Percentiles rank a stretch among this genome's conserved stretches.
phyloP scores from a whole-genome alignment of 2,888 invertebrate species.

The Rhagium mordax region DNA sequence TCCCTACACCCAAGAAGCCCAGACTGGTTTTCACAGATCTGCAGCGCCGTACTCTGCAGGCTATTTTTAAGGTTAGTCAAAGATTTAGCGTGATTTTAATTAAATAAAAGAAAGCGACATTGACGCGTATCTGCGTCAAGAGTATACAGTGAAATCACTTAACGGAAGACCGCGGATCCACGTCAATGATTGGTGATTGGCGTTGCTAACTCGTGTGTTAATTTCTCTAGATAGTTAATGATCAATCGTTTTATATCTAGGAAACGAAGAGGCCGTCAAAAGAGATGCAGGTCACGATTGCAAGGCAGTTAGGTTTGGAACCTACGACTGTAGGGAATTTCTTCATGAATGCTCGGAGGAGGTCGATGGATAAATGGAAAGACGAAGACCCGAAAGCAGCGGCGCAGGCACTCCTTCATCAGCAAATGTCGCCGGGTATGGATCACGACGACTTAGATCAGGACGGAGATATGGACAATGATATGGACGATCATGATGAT shows the following conservation, averaged over 20 bases:
- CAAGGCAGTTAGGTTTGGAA: slow-evolving; percentile 95
- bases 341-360: slow-evolving; percentile 99
- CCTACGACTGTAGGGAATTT: slow-evolving; percentile 99
- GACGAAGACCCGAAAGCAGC: slow-evolving; percentile 86
- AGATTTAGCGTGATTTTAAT: no score
- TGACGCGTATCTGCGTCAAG: neutral
- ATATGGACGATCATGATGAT: slow-evolving; percentile 73
- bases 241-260: slow-evolving; percentile 69
- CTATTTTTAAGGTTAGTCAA: slow-evolving; percentile 98
- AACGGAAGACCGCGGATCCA: no score
- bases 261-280: slow-evolving; percentile 99
- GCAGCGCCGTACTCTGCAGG: slow-evolving; percentile 99
- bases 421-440: slow-evolving; percentile 69
- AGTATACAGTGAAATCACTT: no score
- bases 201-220: no score
- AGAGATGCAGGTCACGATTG: slow-evolving; percentile 99
- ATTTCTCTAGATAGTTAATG: neutral
- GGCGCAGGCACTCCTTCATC: slow-evolving; percentile 66
- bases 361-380: slow-evolving; percentile 99
- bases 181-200: no score
- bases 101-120: neutral
- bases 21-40: slow-evolving; percentile 99
- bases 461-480: slow-evolving; percentile 72
- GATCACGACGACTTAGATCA: slow-evolving; percentile 69
- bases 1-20: slow-evolving; percentile 98